phyloP scores from a whole-genome alignment of 2,797 vertebrate species.

The Chiroxiphia lanceolata region DNA sequence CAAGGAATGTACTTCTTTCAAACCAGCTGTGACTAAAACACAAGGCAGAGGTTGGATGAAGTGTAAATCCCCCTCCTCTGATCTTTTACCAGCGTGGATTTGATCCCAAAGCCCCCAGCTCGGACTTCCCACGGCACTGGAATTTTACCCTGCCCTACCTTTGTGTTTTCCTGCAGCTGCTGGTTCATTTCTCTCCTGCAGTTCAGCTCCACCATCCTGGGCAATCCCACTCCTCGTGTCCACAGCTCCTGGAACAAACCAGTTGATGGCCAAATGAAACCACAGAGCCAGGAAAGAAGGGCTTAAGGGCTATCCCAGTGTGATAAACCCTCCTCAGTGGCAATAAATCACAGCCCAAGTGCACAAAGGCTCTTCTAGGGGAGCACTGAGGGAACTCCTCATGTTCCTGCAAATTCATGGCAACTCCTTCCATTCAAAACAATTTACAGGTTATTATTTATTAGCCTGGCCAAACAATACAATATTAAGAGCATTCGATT shows the following conservation, averaged over 20 bases:
- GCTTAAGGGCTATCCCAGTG: no score
- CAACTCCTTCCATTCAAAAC: no score
- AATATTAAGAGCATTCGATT: no score
- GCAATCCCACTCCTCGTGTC: conserved; percentile 1
- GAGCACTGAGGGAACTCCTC: no score
- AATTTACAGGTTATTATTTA: no score
- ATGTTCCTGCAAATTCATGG: no score
- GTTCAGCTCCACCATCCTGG: conserved; percentile 11
- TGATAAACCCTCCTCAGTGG: no score
- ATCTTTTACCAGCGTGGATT: not conserved
- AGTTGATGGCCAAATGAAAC: conserved; percentile 25
- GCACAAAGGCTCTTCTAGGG: no score
- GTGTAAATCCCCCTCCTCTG: not conserved
- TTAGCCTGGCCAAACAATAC: no score
- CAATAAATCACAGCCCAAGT: no score
- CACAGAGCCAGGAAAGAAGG: not conserved
- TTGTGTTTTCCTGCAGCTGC: not conserved
- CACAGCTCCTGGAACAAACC: conserved; percentile 48
- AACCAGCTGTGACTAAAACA: not conserved
- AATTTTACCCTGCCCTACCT: not conserved
- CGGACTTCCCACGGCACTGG: not conserved
- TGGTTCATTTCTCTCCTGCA: conserved; percentile 6
- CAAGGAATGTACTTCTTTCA: not conserved
- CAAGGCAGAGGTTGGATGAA: not conserved
- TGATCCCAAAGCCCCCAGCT: not conserved